Conservation (phyloP, 2,797 vertebrate species). For the Pangasius mekongensis region DNA sequence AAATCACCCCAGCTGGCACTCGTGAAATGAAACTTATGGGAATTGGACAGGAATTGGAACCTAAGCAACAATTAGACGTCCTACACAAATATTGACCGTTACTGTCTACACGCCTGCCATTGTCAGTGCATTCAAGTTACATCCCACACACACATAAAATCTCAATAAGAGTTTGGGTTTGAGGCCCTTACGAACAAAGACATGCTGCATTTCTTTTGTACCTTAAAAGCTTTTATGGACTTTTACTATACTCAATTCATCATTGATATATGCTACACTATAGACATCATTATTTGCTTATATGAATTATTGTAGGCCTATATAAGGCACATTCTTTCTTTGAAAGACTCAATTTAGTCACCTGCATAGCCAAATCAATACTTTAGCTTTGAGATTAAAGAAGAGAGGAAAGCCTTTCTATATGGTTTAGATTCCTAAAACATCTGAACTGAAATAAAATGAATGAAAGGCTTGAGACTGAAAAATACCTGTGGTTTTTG, state of each 20-base stretch:
- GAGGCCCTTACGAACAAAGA: neutral
- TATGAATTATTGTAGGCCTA: neutral
- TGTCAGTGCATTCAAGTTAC: constrained; percentile 8
- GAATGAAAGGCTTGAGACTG: neutral
- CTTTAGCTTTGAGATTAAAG: neutral
- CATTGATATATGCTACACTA: neutral
- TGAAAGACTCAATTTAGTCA: neutral
- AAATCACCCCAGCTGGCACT: neutral
- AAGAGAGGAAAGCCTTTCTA: neutral
- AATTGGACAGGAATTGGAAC: neutral
- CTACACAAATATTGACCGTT: neutral
- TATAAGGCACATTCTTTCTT: neutral
- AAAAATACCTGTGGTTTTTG: neutral
- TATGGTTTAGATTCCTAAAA: neutral
- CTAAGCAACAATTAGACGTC: neutral
- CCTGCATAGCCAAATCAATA: neutral
- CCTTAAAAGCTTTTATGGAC: neutral
- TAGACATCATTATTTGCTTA: neutral
- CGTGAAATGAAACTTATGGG: neutral
- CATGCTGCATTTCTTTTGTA: constrained; percentile 7
- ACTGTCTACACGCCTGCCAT: neutral
- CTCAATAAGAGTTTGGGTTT: constrained; percentile 11
- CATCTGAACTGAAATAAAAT: neutral
- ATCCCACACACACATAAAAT: constrained; percentile 11
- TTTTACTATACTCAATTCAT: neutral